Conservation (phyloP, 2,113 vertebrate species). For the Elanoides forficatus region DNA sequence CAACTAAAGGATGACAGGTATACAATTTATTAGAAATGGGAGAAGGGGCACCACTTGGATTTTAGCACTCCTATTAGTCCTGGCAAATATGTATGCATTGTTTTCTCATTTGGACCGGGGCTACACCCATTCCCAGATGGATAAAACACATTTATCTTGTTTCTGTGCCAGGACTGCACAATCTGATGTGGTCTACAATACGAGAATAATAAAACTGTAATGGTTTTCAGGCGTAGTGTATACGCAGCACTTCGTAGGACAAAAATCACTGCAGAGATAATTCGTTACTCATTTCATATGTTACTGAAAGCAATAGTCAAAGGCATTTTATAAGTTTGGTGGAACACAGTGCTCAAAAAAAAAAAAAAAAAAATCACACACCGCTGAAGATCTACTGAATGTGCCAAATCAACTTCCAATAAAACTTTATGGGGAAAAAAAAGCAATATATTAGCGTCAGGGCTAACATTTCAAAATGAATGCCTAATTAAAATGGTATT, state of each 20-base stretch:
- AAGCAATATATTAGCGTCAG: background rate
- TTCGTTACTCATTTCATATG: background rate
- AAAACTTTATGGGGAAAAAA: background rate
- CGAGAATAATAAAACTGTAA: background rate
- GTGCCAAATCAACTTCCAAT: background rate
- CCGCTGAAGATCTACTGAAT: background rate
- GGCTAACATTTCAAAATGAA: background rate
- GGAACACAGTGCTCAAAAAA: background rate
- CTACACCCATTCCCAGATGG: conserved; percentile 14
- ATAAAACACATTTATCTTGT: background rate
- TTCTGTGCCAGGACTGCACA: conserved; percentile 1
- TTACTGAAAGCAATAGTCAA: background rate
- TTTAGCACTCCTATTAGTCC: background rate
- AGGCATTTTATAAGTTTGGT: background rate
- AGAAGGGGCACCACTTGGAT: background rate
- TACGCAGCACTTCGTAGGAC: background rate
- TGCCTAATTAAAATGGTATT: background rate
- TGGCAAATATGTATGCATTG: background rate
- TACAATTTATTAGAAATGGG: background rate
- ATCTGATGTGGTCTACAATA: background rate
- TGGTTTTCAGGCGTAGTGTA: background rate
- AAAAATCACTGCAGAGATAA: background rate
- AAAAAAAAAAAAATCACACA: background rate
- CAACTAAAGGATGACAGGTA: background rate
- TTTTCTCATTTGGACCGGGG: background rate